Evolutionary conservation across 2,797 vertebrate species (phyloP).

Genomic region (Myripristis murdjan): DNA sequence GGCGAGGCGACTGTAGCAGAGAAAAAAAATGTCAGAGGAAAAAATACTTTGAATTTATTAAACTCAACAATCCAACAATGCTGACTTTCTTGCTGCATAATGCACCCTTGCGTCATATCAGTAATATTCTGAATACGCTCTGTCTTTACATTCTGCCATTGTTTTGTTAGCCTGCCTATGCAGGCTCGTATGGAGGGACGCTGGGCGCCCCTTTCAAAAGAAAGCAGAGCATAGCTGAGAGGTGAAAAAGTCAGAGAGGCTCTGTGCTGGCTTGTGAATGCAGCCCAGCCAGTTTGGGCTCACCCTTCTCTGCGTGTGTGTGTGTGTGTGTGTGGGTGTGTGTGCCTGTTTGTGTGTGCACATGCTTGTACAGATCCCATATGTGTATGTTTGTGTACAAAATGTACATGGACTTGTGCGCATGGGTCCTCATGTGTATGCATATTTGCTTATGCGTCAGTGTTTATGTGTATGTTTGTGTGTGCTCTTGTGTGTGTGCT

Average conservation of each 20-base stretch:
- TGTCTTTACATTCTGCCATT: conserved; percentile 72
- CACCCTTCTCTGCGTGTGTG: conserved; percentile 72
- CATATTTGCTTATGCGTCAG: conserved; percentile 42
- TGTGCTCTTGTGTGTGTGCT: no score
- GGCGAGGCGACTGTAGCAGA: conserved; percentile 83
- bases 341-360: conserved; percentile 43
- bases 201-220: conserved; percentile 69
- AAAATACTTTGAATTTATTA: conserved; percentile 88
- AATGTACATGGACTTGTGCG: background rate
- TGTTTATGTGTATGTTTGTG: conserved; percentile 36
- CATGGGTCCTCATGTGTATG: conserved; percentile 10
- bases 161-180: conserved; percentile 69
- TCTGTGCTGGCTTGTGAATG: conserved; percentile 84
- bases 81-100: conserved; percentile 73
- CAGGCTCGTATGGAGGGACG: conserved; percentile 63
- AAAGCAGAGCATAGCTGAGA: conserved; percentile 80
- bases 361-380: conserved; percentile 18
- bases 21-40: conserved; percentile 72
- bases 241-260: conserved; percentile 82
- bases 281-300: conserved; percentile 84
- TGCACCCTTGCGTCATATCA: conserved; percentile 73
- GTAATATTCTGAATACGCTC: conserved; percentile 73
- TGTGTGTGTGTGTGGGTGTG: conserved; percentile 48
- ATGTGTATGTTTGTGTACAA: background rate
- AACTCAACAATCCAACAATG: conserved; percentile 79